Evolutionary conservation across 2,888 invertebrate genomes (phyloP).

Genomic region (Scaptomyza caliginosa): DNA sequence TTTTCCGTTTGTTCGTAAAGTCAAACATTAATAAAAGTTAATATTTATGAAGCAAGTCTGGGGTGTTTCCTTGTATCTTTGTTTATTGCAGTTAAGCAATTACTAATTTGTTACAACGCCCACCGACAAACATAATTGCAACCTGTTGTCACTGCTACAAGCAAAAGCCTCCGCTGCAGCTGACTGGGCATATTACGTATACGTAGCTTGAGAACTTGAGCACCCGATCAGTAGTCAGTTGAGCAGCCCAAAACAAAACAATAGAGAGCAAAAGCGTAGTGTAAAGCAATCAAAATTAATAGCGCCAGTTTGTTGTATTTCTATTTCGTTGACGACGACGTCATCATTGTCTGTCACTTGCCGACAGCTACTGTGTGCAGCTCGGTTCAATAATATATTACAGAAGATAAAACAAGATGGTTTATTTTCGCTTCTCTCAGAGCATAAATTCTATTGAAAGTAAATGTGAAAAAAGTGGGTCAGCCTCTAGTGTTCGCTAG

Average conservation of each 20-base stretch:
- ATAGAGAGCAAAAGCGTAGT: conserved; percentile 17
- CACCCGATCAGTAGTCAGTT: conserved; percentile 45
- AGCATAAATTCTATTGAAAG: conserved; percentile 71
- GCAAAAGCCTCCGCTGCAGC: conserved; percentile 18
- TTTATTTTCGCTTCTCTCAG: conserved; percentile 39
- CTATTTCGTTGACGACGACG: conserved; percentile 35
- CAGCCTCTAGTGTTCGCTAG: conserved; percentile 38
- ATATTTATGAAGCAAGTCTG: conserved; percentile 47
- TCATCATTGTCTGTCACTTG: conserved; percentile 59
- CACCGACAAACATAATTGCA: conserved; percentile 35
- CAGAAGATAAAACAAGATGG: conserved; percentile 28
- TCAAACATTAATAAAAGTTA: conserved; percentile 31
- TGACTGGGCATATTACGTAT: conserved; percentile 51
- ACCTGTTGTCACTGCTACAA: conserved; percentile 36
- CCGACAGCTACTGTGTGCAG: conserved; percentile 56
- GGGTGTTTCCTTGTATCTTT: conserved; percentile 36
- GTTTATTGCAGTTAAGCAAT: conserved; percentile 48
- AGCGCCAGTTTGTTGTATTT: conserved; percentile 41
- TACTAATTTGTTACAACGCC: conserved; percentile 52
- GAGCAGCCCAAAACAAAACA: conserved; percentile 46
- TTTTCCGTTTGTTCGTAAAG: background rate
- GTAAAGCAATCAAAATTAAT: conserved; percentile 58
- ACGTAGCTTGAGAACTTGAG: conserved; percentile 39
- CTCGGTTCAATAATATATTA: conserved; percentile 45
- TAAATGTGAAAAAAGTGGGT: conserved; percentile 67